Base-by-base conservation (phyloP, 1,140 invertebrate genomes). In the Drosophila baimaii region DNA sequence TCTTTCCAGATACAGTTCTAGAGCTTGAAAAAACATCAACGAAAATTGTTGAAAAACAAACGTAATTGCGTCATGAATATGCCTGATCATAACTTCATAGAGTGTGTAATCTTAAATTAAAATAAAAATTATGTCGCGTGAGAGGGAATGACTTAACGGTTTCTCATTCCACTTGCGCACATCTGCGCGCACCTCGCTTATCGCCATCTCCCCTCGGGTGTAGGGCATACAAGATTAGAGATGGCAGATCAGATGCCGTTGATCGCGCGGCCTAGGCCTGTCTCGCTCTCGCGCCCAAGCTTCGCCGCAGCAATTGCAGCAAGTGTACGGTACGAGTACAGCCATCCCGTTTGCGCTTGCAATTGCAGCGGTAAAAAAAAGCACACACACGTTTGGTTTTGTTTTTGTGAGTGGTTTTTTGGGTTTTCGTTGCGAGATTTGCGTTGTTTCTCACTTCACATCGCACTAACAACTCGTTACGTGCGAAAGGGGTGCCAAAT, bases 301-400 rank as follows among this genome's bases (percentile, higher is more conserved):
- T 3, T 2, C 0, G n/a, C 3, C 0, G n/a, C 19, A 12, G 0
- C 19, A 1, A 27, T 21, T 27, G 10, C 55, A 58, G 19, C 15
- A 0, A 23, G 31, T 46, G 13, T 25, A 2, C 8, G 15, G 13
- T 25, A 2, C 8, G 15, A 52, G 12, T 68, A 49, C 8, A 12
- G 46, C 61, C 29, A 5, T 52, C 61, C 25, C 37, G 39, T 39
- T 37, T 9, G 10, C 33, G 8, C 33, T 17, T 76, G 73, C 52
- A 76, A 57, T 76, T 65, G 52, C 61, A 65, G 19, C 25, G 37
- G 52, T 70, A 71, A 49, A 47, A 52, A 6, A 21, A 52, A 29
- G 10, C 46, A 27, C n/a, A 52, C 19, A 52, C 8, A 33, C 31
- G 13, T 10, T 35, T 52, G 29, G n/a, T n/a, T 25, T 19, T 51